Evolutionary conservation across 2,113 vertebrate species (phyloP).

Genomic region (Pangasianodon gigas): DNA sequence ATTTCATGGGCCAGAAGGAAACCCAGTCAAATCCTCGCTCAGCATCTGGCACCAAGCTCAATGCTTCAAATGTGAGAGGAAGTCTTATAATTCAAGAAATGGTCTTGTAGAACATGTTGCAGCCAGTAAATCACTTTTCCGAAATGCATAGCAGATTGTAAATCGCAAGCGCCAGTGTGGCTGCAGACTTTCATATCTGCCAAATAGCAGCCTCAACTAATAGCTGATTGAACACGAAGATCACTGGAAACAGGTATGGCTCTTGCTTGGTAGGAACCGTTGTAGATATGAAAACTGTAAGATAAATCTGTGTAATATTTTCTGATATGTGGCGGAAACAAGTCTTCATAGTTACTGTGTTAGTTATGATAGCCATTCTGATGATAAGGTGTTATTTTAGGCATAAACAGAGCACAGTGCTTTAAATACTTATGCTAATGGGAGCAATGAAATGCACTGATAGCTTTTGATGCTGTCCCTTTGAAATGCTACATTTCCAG

Average conservation of each 20-base stretch:
- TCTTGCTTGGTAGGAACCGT: too few species aligned
- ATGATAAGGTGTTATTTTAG: conserved; percentile 8
- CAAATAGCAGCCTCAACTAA: not conserved
- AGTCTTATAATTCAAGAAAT: not conserved
- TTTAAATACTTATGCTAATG: not conserved
- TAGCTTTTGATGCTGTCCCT: conserved; percentile 33
- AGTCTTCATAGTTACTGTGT: not conserved
- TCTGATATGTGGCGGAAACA: not conserved
- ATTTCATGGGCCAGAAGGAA: not conserved
- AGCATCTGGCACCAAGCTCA: not conserved
- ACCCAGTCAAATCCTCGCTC: not conserved
- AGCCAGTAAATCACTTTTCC: not conserved
- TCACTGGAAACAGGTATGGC: not conserved
- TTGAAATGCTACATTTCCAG: conserved; percentile 26
- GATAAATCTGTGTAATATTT: not conserved
- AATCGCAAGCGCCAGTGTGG: not conserved
- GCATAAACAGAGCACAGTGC: not conserved
- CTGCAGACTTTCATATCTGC: not conserved
- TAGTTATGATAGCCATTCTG: not conserved
- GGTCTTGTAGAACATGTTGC: not conserved
- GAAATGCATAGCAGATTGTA: not conserved
- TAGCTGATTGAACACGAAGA: not conserved
- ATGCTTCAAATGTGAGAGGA: not conserved
- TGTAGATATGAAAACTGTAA: not conserved
- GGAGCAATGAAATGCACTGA: conserved; percentile 17